Evolutionary conservation across 2,888 invertebrate genomes (phyloP), one percentile per base, ranked within the genome.

Genomic region (Aphelenchoides bicaudatus): DNA sequence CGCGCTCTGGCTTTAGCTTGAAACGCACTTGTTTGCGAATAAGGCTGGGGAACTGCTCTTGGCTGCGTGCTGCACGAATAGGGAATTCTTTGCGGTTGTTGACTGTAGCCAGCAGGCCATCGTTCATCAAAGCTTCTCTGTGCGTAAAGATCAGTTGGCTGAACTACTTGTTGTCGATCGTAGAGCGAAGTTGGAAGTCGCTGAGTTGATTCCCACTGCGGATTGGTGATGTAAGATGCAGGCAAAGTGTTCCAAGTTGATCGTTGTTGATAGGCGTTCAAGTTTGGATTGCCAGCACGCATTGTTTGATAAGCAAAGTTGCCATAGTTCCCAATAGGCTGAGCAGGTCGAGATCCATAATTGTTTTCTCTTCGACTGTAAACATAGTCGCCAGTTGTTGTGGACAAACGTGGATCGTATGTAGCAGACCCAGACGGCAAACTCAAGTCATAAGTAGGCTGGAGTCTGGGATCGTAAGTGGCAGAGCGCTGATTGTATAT

Each of bases 331-430:
- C 71, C 59, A 6, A 68, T 61, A 21, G 51, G 31, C 21, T 67
- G 64, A 8, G 64, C 56, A 2, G 78, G 77, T 23, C 78, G 66
- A 21, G 71, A 61, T 25, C 78, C 78, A 50, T 78, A 78, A 56
- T 78, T 78, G 56, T 62, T 52, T 43, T 77, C 77, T 13, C 63
- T 65, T n/a, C 77, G 63, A 27, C 67, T 67, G 59, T 77, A 77
- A 29, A 78, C 75, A n/a, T 47, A 49, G 43, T 59, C 59, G n/a
- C 61, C 34, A 10, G 3, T 34, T n/a, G n/a, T 34, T n/a, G 34
- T 10, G 10, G 34, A 34, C 6, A 21, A 10, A 19, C 16, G 16
- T n/a, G 43, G 43, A n/a, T n/a, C n/a, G n/a, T n/a, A n/a, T n/a
- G n/a, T n/a, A n/a, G n/a, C n/a, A n/a, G n/a, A n/a, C n/a, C n/a